Conservation (phyloP, 1,140 invertebrate species). For the Diachasmimorpha longicaudata region DNA sequence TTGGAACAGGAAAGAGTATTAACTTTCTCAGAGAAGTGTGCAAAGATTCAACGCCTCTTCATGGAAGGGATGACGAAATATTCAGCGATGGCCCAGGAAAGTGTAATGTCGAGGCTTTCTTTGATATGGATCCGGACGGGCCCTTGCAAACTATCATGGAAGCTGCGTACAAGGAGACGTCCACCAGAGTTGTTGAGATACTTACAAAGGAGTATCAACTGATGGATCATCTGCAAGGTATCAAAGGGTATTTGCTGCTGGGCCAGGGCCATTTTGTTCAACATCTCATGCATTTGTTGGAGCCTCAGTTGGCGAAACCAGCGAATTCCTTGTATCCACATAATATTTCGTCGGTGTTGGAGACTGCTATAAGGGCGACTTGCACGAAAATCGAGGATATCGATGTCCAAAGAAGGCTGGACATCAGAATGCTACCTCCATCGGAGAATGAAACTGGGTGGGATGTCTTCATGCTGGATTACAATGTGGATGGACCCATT, state of each 20-base stretch:
- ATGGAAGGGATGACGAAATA: conserved; percentile 69
- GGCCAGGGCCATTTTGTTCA: conserved; percentile 96
- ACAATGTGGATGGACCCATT: conserved; percentile 91
- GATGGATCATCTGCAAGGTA: conserved; percentile 88
- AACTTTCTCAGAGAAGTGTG: conserved; percentile 94
- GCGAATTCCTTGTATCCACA: conserved; percentile 87
- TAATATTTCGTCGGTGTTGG: conserved; percentile 87
- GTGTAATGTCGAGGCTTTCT: conserved; percentile 69
- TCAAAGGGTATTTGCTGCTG: conserved; percentile 88
- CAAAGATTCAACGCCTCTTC: conserved; percentile 76
- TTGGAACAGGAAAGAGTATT: conserved; percentile 93
- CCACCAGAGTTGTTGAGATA: conserved; percentile 83
- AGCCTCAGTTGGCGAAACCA: conserved; percentile 87
- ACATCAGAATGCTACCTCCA: conserved; percentile 81
- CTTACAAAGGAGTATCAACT: conserved; percentile 87
- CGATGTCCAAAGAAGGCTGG: conserved; percentile 86
- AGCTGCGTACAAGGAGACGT: conserved; percentile 85
- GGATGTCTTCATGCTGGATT: conserved; percentile 95
- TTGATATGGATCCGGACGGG: conserved; percentile 74
- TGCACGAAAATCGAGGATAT: conserved; percentile 93
- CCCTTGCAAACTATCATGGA: conserved; percentile 82
- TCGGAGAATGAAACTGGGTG: conserved; percentile 87
- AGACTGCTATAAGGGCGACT: conserved; percentile 91
- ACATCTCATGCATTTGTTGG: conserved; percentile 88
- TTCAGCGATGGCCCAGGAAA: conserved; percentile 62